phyloP scores from a whole-genome alignment of 2,888 invertebrate species.

The Machimus rusticus region DNA sequence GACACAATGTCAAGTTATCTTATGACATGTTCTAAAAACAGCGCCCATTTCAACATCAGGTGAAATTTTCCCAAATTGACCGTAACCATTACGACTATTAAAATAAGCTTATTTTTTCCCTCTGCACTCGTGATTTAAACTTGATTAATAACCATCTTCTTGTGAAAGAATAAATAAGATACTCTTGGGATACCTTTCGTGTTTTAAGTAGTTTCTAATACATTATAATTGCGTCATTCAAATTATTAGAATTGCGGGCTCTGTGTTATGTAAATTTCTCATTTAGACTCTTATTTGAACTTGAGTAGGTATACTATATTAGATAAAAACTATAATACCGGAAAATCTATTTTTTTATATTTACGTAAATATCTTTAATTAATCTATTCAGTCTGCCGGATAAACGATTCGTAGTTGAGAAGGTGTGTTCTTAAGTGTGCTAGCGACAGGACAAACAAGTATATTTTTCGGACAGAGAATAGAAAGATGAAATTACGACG shows the following conservation, averaged over 20 bases:
- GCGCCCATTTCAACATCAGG: background rate
- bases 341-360: background rate
- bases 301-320: background rate
- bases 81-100: background rate
- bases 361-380: background rate
- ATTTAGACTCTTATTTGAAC: background rate
- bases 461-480: background rate
- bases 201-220: background rate
- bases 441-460: background rate
- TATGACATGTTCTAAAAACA: background rate
- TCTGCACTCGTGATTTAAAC: background rate
- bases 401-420: background rate
- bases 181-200: background rate
- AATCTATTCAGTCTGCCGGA: background rate
- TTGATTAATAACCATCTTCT: background rate
- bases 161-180: background rate
- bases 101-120: background rate
- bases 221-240: background rate
- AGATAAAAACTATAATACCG: background rate
- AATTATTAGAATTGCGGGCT: background rate
- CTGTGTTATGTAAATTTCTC: background rate
- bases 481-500: background rate
- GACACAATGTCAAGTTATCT: background rate
- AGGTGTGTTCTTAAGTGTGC: background rate
- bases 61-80: background rate